Evolutionary conservation across 2,888 invertebrate species (phyloP).

Genomic region (Drosophila atripex): DNA sequence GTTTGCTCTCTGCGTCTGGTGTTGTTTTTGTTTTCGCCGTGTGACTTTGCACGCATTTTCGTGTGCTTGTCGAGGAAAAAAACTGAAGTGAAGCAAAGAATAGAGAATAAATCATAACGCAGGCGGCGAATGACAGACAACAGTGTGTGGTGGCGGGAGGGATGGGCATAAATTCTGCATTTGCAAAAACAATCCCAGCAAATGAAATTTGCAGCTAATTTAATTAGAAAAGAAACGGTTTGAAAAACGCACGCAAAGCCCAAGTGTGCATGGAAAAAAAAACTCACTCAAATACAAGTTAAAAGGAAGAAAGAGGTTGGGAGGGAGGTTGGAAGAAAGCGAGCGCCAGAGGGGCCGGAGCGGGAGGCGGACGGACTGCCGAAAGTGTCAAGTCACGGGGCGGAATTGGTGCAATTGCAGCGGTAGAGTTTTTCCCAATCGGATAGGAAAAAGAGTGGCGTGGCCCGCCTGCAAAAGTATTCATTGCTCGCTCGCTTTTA

Average conservation of each 20-base stretch:
- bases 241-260: slow-evolving; percentile 42
- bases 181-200: slow-evolving; percentile 43
- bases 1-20: slow-evolving; percentile 41
- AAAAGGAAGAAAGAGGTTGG: slow-evolving; percentile 20
- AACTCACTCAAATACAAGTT: slow-evolving; percentile 21
- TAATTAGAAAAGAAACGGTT: slow-evolving; percentile 72
- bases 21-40: slow-evolving; percentile 59
- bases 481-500: slow-evolving; percentile 53
- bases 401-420: slow-evolving; percentile 43
- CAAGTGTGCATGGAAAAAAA: slow-evolving; percentile 49
- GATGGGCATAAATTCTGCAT: slow-evolving; percentile 50
- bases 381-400: slow-evolving; percentile 77
- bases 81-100: slow-evolving; percentile 16
- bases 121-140: slow-evolving; percentile 13
- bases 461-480: slow-evolving; percentile 31
- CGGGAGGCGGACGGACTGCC: slow-evolving; percentile 43
- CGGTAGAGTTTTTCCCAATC: slow-evolving; percentile 14
- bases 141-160: slow-evolving; percentile 20
- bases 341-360: slow-evolving; percentile 18
- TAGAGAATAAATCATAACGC: slow-evolving; percentile 22
- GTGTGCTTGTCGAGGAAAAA: slow-evolving; percentile 32
- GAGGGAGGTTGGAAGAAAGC: slow-evolving; percentile 11
- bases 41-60: slow-evolving; percentile 66
- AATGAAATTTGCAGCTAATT: slow-evolving; percentile 65
- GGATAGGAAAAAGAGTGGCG: slow-evolving; percentile 19